Percentiles rank a stretch among this genome's conserved stretches.
Evolutionary conservation across 2,797 vertebrate genomes (phyloP).

Genomic region (Tenualosa ilisha): DNA sequence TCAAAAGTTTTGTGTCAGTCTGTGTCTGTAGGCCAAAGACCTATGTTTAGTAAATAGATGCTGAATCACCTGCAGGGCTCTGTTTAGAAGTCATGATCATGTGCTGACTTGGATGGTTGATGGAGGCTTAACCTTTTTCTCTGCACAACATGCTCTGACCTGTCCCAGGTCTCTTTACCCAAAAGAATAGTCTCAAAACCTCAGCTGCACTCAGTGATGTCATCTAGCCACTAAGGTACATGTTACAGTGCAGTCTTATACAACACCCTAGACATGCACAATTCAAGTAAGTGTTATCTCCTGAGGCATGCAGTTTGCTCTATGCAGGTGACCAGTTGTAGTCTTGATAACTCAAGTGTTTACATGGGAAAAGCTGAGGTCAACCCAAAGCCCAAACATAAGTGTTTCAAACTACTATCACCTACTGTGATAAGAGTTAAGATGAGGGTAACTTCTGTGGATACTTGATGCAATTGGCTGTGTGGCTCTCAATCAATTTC

Average conservation of each 20-base stretch:
- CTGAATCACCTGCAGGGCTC: constrained; percentile 44
- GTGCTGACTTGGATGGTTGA: constrained; percentile 55
- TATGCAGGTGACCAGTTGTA: background rate
- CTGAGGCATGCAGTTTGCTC: background rate
- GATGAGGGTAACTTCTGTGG: background rate
- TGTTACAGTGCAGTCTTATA: background rate
- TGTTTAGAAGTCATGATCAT: constrained; percentile 56
- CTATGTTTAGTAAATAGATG: constrained; percentile 61
- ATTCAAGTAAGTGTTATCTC: background rate
- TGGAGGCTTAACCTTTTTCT: constrained; percentile 34
- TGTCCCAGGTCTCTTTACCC: constrained; percentile 25
- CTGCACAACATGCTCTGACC: constrained; percentile 38
- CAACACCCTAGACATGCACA: background rate
- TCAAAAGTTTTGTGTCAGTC: constrained; percentile 18
- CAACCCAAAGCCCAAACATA: background rate
- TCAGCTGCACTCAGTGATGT: background rate
- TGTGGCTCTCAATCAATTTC: background rate
- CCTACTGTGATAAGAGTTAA: background rate
- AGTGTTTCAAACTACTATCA: background rate
- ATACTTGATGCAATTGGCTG: background rate
- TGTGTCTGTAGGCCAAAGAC: constrained; percentile 52
- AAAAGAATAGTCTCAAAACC: background rate
- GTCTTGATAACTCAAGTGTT: background rate
- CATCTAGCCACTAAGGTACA: background rate
- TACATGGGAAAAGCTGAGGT: background rate